These are phyloP conservation scores for Neogobius melanostomus DNA, from an alignment of 2,113 vertebrate genomes.

Conservation along the genomic window DNA sequence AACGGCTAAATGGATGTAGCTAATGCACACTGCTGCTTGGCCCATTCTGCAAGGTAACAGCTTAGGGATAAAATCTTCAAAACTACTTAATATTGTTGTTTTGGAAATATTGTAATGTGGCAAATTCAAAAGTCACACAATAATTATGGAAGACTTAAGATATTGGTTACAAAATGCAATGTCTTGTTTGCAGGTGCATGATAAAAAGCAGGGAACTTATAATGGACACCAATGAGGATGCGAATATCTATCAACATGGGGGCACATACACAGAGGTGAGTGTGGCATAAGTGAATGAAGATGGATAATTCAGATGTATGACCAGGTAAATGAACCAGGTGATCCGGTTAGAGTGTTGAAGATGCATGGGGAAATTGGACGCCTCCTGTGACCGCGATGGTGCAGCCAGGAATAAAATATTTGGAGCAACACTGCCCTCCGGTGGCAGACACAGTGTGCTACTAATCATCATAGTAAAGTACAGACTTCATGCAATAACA, in stretches of 20 bases:
- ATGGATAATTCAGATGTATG: slow-evolving; percentile 36
- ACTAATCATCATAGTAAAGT: slow-evolving; percentile 9
- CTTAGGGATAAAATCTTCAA: neutral
- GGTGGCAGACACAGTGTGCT: slow-evolving; percentile 40
- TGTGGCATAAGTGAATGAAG: slow-evolving; percentile 26
- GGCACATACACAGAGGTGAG: slow-evolving; percentile 11
- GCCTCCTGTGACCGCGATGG: slow-evolving; percentile 5
- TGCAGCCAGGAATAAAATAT: slow-evolving; percentile 18
- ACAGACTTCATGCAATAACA: neutral
- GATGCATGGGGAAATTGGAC: slow-evolving; percentile 1
- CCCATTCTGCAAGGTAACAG: slow-evolving; percentile 22
- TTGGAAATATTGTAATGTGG: neutral
- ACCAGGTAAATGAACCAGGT: slow-evolving; percentile 40
- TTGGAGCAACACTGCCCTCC: slow-evolving; percentile 68
- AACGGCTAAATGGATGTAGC: slow-evolving; percentile 30
- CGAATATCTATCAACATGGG: neutral
- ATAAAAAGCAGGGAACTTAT: too few relatives aligned
- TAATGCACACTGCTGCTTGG: slow-evolving; percentile 20
- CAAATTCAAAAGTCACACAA: neutral
- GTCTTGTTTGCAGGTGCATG: too few relatives aligned
- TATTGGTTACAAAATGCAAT: too few relatives aligned
- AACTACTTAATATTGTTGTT: neutral
- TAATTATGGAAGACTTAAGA: too few relatives aligned
- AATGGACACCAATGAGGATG: neutral
- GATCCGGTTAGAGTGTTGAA: slow-evolving; percentile 22